phyloP scores from a whole-genome alignment of 2,888 invertebrate genomes.

The Archips xylosteana region DNA sequence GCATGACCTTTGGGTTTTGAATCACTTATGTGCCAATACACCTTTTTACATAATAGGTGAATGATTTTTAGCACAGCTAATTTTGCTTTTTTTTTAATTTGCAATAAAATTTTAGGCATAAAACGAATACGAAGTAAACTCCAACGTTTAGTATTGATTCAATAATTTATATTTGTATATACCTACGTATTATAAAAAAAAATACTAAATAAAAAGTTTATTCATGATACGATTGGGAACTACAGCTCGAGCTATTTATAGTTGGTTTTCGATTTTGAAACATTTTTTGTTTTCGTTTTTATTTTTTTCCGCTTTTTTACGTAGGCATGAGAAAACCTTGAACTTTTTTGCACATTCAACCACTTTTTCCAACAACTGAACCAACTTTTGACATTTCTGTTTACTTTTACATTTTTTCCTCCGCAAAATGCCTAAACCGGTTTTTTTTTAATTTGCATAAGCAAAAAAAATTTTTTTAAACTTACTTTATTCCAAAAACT shows the following conservation, averaged over 20 bases:
- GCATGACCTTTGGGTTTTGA: conserved; percentile 3
- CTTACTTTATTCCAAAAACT: conserved; percentile 55
- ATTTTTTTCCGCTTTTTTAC: no score
- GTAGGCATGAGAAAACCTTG: no score
- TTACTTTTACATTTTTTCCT: not conserved
- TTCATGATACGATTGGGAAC: no score
- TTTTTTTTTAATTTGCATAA: not conserved
- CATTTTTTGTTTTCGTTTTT: no score
- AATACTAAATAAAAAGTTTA: no score
- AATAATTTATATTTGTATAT: not conserved
- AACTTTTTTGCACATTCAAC: no score
- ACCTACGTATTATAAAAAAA: not conserved
- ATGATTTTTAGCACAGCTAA: not conserved
- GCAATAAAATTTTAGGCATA: not conserved
- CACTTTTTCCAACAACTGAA: no score
- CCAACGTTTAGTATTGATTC: not conserved
- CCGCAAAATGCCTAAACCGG: not conserved
- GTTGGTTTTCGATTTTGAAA: no score
- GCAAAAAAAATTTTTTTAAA: conserved; percentile 17
- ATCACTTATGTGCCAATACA: not conserved
- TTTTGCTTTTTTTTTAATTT: not conserved
- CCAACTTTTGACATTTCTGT: no score
- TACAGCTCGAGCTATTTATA: no score
- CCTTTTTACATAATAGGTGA: not conserved
- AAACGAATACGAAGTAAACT: not conserved